Evolutionary conservation across 2,797 vertebrate species (phyloP).

Genomic region (Aeoliscus strigatus): DNA sequence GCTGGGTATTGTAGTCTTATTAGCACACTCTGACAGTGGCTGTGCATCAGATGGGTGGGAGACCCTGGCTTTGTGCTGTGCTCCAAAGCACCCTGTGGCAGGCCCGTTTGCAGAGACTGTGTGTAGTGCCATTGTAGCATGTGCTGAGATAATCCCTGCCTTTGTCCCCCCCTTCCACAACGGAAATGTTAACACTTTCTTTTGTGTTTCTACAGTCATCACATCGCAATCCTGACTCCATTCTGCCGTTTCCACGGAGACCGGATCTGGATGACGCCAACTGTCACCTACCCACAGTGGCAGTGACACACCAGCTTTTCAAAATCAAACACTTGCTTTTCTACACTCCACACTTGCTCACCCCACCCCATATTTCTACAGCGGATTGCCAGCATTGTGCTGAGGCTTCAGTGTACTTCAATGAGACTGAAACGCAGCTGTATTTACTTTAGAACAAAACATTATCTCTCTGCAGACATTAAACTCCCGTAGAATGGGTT

Average conservation of each 20-base stretch:
- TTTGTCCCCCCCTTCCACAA: constrained; percentile 58
- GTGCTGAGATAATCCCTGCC: constrained; percentile 70
- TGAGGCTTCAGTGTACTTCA: constrained; percentile 42
- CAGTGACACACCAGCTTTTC: constrained; percentile 44
- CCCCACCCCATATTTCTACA: constrained; percentile 47
- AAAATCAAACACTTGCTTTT: constrained; percentile 56
- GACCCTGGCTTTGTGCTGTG: constrained; percentile 61
- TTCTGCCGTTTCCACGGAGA: constrained; percentile 59
- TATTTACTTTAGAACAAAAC: constrained; percentile 58
- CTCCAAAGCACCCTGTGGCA: constrained; percentile 58
- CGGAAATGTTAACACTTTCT: constrained; percentile 56
- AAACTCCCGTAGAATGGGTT: constrained; percentile 29
- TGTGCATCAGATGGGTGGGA: constrained; percentile 60
- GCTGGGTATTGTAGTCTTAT: constrained; percentile 66
- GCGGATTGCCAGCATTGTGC: constrained; percentile 59
- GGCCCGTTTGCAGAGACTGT: constrained; percentile 45
- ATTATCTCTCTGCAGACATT: constrained; percentile 31
- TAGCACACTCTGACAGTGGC: constrained; percentile 56
- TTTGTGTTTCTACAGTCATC: constrained; percentile 33
- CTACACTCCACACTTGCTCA: constrained; percentile 33
- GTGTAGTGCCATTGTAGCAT: constrained; percentile 60
- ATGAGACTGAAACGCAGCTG: constrained; percentile 57
- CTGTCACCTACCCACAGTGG: constrained; percentile 49
- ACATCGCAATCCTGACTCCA: constrained; percentile 18
- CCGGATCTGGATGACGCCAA: constrained; percentile 46